phyloP scores from a whole-genome alignment of 2,888 invertebrate genomes.

The Xylota sylvarum region DNA sequence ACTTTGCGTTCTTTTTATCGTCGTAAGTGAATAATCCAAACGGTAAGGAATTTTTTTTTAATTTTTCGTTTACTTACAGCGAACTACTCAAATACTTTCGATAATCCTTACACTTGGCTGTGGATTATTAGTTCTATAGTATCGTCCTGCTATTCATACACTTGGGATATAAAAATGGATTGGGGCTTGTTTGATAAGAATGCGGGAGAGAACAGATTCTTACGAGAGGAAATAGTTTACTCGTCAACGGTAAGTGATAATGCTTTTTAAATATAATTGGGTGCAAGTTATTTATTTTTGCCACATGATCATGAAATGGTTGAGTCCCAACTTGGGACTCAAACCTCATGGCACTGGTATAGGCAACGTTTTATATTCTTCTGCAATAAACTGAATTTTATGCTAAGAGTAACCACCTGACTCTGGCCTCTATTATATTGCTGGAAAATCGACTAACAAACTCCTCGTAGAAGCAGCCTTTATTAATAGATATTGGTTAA shows the following conservation, averaged over 20 bases:
- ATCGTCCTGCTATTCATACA: slow-evolving; percentile 97
- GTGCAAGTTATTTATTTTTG: no score
- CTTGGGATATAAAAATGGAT: slow-evolving; percentile 99
- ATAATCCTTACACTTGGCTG: slow-evolving; percentile 94
- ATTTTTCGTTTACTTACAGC: slow-evolving; percentile 83
- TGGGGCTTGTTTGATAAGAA: slow-evolving; percentile 98
- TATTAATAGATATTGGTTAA: no score
- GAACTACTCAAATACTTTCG: slow-evolving; percentile 87
- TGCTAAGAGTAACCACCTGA: no score
- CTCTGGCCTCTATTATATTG: no score
- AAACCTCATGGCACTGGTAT: no score
- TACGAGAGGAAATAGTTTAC: slow-evolving; percentile 98
- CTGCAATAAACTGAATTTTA: no score
- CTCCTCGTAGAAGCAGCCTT: no score
- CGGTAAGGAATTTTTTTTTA: not conserved
- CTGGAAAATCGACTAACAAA: no score
- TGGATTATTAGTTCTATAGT: slow-evolving; percentile 95
- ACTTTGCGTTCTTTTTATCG: slow-evolving; percentile 89
- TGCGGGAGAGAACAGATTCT: slow-evolving; percentile 95
- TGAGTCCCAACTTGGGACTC: no score
- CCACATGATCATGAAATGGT: no score
- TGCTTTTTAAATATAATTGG: not conserved
- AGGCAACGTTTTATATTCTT: no score
- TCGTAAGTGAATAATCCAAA: slow-evolving; percentile 85
- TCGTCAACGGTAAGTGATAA: slow-evolving; percentile 91